Base-by-base conservation (phyloP, 2,797 vertebrate species). In the Petrocephalus sullivani region DNA sequence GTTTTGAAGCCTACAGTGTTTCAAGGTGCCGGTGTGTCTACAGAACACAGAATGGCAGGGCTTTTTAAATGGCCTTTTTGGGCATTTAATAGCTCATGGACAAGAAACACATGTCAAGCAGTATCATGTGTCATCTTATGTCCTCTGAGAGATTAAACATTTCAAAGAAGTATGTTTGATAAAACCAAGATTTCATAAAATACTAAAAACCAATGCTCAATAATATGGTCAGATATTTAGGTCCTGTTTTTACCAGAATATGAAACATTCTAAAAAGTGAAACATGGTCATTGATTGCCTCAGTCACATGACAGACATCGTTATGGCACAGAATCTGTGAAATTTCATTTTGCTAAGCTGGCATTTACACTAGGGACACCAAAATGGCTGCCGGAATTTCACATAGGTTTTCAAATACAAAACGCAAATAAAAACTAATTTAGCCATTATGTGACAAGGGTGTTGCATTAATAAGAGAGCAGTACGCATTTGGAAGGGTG, bases 141-240 rank as follows among this genome's bases (percentile, higher is more conserved):
- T 67, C 56, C 71, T 88, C 82, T 87, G 60, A 10, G 58, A 87
- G 64, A 89, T 89, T 67, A 89, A 71, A 60, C 78, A 87, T 89
- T 89, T 53, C 37, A 84, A 89, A 67, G 54, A 84, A 85, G 56
- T 87, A 84, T 37, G 87, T 89, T 85, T 56, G 86, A 41, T 78
- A 41, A 58, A 41, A 49, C 23, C 81, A 61, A 82, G 28, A 23
- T 81, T 58, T 53, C 56, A 86, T 71, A 60, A 85, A 64, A 78
- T 51, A 75, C 54, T 86, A 75, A 78, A 87, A 67, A 89, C 75
- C 28, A 87, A 58, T 61, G 46, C 41, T 41, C 58, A 85, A 86
- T 81, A 89, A 87, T 81, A 71, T 28, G 28, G 28, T 61, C 41
- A 81, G n/a, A 51, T 21, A 78, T 87, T 83, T 85, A 6, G 12